Evolutionary conservation across 2,888 invertebrate species (phyloP), one percentile per base, ranked within the genome.

Genomic region (Anoncus sp.): DNA sequence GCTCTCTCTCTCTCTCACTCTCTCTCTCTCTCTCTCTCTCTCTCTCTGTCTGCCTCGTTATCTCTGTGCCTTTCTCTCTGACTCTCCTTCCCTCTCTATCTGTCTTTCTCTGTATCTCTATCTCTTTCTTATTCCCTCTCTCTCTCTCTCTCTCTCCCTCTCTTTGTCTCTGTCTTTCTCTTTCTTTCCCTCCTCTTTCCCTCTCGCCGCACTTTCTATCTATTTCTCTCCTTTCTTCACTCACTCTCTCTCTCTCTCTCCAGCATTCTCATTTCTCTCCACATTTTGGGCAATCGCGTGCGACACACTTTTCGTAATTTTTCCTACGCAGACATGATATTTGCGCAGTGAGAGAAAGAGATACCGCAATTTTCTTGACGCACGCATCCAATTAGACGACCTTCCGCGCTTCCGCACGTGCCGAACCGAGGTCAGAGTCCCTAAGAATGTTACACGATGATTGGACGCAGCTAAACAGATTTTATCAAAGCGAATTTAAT

Each of bases 371-470:
- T 65, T 12, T 51, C n/a, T 20, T 43, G 59, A 67, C 24, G 57
- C 55, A 59, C 47, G 24, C 47, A 22, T 60, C 60, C 60, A 60
- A 59, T 27, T 10, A 45, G 57, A 24, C 38, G 57, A 43, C 43
- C 43, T 60, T 43, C 24, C 24, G 22, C 10, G 38, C 2, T 2
- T 2, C 2, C 12, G 9, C 10, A 2, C 10, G 12, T 10, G 38
- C 9, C 12, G 2, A 10, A 6, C 10, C 38, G 2, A 6, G 38
- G 38, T 38, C 38, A 10, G 38, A 38, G 2, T 38, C 31, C 31
- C 31, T 7, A 31, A 5, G 31, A 5, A 31, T 31, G 7, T 31
- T 31, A 31, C 7, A 31, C 31, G 31, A 31, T 31, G 7, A 31
- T 31, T 31, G 31, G 7, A 3, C 31, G 7, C 31, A 3, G 31